Conservation (phyloP, 2,888 invertebrate species). For the Calameuta pallipes region DNA sequence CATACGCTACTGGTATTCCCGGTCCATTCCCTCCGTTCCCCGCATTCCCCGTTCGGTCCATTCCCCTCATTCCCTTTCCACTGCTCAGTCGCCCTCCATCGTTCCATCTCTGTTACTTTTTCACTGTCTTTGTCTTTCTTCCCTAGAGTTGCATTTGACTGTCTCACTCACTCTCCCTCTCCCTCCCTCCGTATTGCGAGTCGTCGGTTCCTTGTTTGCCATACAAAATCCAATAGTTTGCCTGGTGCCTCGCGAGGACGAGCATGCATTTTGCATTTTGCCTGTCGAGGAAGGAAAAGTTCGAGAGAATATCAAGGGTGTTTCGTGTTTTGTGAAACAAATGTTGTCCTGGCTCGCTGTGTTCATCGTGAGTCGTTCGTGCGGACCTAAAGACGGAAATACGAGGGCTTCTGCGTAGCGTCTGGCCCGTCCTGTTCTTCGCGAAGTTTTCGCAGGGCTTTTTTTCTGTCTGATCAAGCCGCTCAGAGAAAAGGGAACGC, state of each 20-base stretch:
- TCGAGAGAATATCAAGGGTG: conserved; percentile 29
- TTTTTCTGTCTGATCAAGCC: too few relatives aligned
- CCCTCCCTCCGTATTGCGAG: conserved; percentile 36
- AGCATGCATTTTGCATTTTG: conserved; percentile 51
- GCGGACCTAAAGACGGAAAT: conserved; percentile 6
- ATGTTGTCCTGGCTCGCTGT: neutral
- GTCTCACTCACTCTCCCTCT: conserved; percentile 34
- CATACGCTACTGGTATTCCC: neutral
- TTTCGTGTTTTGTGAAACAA: conserved; percentile 2
- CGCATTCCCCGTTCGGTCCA: neutral
- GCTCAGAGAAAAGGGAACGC: conserved; percentile 13
- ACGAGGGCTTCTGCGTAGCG: conserved; percentile 8
- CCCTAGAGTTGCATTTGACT: conserved; percentile 32
- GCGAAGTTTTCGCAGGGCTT: too few relatives aligned
- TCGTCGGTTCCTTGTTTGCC: conserved; percentile 67
- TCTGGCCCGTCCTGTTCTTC: too few relatives aligned
- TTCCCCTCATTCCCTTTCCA: neutral
- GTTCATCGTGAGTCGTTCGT: too few relatives aligned
- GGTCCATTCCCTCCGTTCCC: neutral
- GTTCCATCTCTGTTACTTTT: neutral
- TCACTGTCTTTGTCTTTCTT: neutral
- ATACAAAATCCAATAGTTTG: conserved; percentile 67
- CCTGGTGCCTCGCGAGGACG: conserved; percentile 60
- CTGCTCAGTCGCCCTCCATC: neutral
- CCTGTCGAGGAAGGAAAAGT: conserved; percentile 38